These are phyloP conservation scores for Catagonus wagneri DNA, from an alignment of 2,113 vertebrate species.

Conservation along the genomic window DNA sequence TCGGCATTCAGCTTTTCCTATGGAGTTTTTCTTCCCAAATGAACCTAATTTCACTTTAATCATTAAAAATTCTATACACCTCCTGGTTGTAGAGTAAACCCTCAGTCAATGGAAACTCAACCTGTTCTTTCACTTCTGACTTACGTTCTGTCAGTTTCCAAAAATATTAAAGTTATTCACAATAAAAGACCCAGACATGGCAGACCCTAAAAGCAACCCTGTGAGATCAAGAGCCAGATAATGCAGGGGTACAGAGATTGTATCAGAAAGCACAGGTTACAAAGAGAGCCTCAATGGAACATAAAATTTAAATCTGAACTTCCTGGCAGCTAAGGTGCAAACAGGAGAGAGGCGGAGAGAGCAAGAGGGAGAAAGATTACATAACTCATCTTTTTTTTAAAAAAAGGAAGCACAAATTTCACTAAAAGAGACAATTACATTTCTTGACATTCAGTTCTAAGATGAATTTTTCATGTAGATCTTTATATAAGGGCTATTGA, in stretches of 20 bases:
- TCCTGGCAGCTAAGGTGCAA: constrained; percentile 70
- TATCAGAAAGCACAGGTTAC: background rate
- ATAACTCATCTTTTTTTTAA: constrained; percentile 72
- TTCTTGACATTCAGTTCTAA: constrained; percentile 77
- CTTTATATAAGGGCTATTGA: constrained; percentile 78
- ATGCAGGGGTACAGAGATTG: background rate
- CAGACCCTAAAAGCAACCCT: background rate
- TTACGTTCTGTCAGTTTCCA: constrained; percentile 8
- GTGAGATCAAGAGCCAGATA: background rate
- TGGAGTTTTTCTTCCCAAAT: constrained; percentile 37
- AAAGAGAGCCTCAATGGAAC: background rate
- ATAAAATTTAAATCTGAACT: constrained; percentile 65
- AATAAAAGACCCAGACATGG: background rate
- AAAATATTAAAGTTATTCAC: background rate
- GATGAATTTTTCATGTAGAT: constrained; percentile 79
- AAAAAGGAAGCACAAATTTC: constrained; percentile 75
- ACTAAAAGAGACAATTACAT: constrained; percentile 74
- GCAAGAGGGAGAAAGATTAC: constrained; percentile 59
- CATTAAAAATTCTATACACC: constrained; percentile 11
- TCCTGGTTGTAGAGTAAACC: constrained; percentile 51
- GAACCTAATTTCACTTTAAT: constrained; percentile 45
- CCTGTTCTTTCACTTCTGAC: constrained; percentile 5
- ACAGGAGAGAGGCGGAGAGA: constrained; percentile 50
- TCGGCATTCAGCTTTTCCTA: constrained; percentile 27
- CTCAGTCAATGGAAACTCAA: constrained; percentile 37